These are phyloP conservation scores for Harpalus rubripes DNA, from an alignment of 2,888 invertebrate species.

Conservation along the genomic window DNA sequence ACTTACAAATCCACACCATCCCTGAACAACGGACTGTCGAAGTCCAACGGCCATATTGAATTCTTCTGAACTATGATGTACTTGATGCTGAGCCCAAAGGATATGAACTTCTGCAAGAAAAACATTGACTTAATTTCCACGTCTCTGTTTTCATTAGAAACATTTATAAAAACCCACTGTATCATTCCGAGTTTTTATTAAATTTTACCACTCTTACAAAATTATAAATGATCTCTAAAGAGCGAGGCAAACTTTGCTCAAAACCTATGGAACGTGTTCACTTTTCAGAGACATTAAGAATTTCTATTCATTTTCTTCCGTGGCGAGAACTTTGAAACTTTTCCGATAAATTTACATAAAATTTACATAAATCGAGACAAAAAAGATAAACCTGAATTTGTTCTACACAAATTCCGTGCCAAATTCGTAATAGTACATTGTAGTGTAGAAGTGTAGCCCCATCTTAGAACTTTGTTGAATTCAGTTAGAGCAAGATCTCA, in stretches of 20 bases:
- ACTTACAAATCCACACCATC: constrained; percentile 90
- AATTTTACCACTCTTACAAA: constrained; percentile 19
- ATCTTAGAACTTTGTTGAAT: neutral
- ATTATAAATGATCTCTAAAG: constrained; percentile 32
- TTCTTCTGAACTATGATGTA: constrained; percentile 94
- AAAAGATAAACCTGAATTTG: constrained; percentile 39
- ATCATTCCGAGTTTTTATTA: constrained; percentile 23
- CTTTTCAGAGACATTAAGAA: constrained; percentile 26
- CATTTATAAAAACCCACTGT: neutral
- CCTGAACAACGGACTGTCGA: constrained; percentile 88
- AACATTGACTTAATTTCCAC: neutral
- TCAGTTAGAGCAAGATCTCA: neutral
- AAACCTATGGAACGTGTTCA: neutral
- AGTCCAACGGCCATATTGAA: constrained; percentile 92
- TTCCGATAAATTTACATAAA: constrained; percentile 61
- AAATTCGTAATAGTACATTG: constrained; percentile 30
- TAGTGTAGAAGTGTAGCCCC: neutral
- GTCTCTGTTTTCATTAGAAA: constrained; percentile 14
- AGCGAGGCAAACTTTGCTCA: constrained; percentile 21
- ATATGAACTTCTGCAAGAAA: constrained; percentile 87
- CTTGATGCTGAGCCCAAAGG: constrained; percentile 94
- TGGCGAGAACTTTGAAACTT: constrained; percentile 54
- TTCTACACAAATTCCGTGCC: constrained; percentile 7
- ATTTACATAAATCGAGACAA: constrained; percentile 54
- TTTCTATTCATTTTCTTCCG: constrained; percentile 16